Percentiles rank a stretch among this genome's conserved stretches.
These are phyloP conservation scores for Spialia ferax DNA, from an alignment of 2,888 invertebrate species.

Conservation along the genomic window DNA sequence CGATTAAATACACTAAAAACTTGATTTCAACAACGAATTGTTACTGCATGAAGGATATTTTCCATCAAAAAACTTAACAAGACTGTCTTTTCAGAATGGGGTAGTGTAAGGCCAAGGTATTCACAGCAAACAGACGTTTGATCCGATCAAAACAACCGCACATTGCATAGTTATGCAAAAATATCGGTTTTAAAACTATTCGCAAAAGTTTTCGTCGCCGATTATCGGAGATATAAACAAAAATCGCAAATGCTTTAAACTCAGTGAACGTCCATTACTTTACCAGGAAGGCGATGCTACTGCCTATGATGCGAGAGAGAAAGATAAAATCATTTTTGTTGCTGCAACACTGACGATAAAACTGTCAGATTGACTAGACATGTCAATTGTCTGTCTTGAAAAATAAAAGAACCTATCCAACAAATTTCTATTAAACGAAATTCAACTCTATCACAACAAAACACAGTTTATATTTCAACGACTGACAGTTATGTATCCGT, in stretches of 20 bases:
- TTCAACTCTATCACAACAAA: neutral
- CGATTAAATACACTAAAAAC: constrained; percentile 57
- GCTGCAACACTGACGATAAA: constrained; percentile 69
- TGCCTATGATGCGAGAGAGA: constrained; percentile 77
- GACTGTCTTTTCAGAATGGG: constrained; percentile 51
- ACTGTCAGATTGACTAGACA: constrained; percentile 48
- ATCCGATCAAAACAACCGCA: constrained; percentile 65
- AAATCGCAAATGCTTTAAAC: constrained; percentile 73
- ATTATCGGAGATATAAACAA: constrained; percentile 85
- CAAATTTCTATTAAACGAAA: neutral
- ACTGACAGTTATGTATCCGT: neutral
- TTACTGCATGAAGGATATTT: constrained; percentile 21
- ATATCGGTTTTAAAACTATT: constrained; percentile 75
- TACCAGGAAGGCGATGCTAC: constrained; percentile 79
- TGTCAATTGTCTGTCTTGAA: constrained; percentile 27
- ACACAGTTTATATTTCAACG: constrained; percentile 32
- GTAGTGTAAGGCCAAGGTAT: constrained; percentile 62
- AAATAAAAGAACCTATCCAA: constrained; percentile 27
- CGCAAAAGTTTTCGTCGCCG: constrained; percentile 82
- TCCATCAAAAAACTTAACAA: constrained; percentile 35
- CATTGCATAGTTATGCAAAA: constrained; percentile 74
- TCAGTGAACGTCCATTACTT: constrained; percentile 81
- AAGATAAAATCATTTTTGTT: constrained; percentile 73
- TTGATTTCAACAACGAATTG: constrained; percentile 51
- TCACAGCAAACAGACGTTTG: constrained; percentile 68